Base-by-base conservation (phyloP, 2,113 vertebrate species). In the Cercopithecus mona region DNA sequence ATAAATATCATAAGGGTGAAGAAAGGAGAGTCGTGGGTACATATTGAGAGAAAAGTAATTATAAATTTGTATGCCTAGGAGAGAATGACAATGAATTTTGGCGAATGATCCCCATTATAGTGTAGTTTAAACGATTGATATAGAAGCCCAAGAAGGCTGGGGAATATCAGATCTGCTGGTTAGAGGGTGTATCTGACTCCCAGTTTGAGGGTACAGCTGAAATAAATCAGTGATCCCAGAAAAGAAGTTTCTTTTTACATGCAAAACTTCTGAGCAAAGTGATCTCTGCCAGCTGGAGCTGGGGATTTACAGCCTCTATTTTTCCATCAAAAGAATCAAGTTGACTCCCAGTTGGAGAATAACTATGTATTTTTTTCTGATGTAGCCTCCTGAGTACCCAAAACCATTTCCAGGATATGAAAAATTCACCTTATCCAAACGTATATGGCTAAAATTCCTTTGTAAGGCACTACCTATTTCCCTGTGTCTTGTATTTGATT, bases 221-320 rank as follows among this genome's bases (percentile, higher is more conserved):
- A 93, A 80, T 64, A 88, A 94, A 93, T 38, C 78, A 90, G 50
- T 85, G 81, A 93, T 66, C 4, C 35, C 52, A 93, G 66, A 66
- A 35, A 93, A 18, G 48, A 81, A 93, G 27, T 32, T 25, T 55
- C 73, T 6, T 93, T 97, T 88, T 81, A 85, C 72, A 93, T 88
- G 59, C 30, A 94, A 96, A 94, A 82, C 57, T 95, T 78, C 50
- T 45, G n/a, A 35, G 76, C 66, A 93, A 95, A 93, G 76, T 20
- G 35, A 93, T 93, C 48, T 90, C 81, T 4, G 52, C 66, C 66
- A 72, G 23, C 59, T 73, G 81, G 72, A 80, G 12, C 32, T 50
- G 57, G 43, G 50, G 38, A 88, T 66, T 88, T 45, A 40, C 25
- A 82, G 4, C 38, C 81, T 66, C 82, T 88, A 81, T 82, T 95